Conservation (phyloP, 2,113 vertebrate species). For the Clarias gariepinus region DNA sequence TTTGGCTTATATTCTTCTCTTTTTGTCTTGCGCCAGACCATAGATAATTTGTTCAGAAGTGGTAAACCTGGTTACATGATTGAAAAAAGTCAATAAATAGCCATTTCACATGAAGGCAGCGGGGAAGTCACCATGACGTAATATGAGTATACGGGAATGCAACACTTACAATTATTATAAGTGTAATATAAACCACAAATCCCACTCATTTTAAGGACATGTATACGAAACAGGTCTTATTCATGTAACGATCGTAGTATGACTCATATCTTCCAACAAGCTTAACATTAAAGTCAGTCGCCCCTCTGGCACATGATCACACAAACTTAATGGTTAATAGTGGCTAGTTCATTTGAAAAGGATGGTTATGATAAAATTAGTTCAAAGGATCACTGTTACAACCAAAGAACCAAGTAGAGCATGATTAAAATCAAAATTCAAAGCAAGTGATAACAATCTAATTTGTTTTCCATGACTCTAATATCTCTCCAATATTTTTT, state of each 20-base stretch:
- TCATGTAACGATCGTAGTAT: neutral
- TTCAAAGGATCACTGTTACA: neutral
- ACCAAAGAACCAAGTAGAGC: neutral
- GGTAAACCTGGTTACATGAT: constrained; percentile 4
- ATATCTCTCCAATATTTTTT: neutral
- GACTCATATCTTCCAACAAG: constrained; percentile 4
- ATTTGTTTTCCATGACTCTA: neutral
- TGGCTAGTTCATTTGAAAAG: neutral
- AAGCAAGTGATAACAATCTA: neutral
- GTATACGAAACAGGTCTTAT: neutral
- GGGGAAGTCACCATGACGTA: neutral
- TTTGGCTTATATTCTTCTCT: neutral
- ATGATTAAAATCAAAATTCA: neutral
- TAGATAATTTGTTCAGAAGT: constrained; percentile 24
- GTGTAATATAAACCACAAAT: constrained; percentile 11
- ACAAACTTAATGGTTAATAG: neutral
- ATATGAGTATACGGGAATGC: neutral
- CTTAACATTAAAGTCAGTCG: neutral
- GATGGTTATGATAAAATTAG: neutral
- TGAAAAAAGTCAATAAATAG: neutral
- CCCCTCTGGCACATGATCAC: neutral
- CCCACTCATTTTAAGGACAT: neutral
- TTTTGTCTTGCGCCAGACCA: neutral
- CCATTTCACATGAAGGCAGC: neutral
- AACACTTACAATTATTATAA: neutral